phyloP scores from a whole-genome alignment of 2,113 vertebrate genomes.

The Scartelaos histophorus region DNA sequence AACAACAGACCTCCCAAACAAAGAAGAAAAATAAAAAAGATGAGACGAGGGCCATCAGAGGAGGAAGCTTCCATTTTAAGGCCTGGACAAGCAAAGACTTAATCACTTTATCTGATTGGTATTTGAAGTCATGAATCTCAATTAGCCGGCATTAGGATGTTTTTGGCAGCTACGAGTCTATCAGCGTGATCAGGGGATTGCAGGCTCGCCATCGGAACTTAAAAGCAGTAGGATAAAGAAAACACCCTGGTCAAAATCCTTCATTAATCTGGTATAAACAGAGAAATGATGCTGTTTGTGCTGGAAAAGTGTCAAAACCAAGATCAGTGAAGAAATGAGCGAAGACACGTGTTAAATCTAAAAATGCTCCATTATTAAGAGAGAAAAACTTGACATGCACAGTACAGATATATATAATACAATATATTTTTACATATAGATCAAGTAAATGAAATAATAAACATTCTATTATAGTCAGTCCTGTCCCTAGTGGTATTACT shows the following conservation, averaged over 20 bases:
- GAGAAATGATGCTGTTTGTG: not conserved
- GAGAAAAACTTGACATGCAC: too few relatives aligned
- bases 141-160: constrained; percentile 58
- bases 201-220: not conserved
- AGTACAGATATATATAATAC: not conserved
- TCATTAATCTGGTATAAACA: not conserved
- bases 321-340: not conserved
- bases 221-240: not conserved
- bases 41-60: constrained; percentile 55
- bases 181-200: not conserved
- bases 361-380: too few relatives aligned
- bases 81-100: constrained; percentile 63
- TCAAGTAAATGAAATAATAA: not conserved
- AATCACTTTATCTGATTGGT: constrained; percentile 71
- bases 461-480: too few relatives aligned
- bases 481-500: too few relatives aligned
- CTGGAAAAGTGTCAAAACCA: not conserved
- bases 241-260: not conserved
- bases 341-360: not conserved
- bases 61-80: constrained; percentile 59
- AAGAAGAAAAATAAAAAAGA: constrained; percentile 68
- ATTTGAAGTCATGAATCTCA: constrained; percentile 67
- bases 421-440: not conserved
- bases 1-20: constrained; percentile 48
- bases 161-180: constrained; percentile 33